phyloP scores from a whole-genome alignment of 2,888 invertebrate species.

The Chaetogeoica ovagalla region DNA sequence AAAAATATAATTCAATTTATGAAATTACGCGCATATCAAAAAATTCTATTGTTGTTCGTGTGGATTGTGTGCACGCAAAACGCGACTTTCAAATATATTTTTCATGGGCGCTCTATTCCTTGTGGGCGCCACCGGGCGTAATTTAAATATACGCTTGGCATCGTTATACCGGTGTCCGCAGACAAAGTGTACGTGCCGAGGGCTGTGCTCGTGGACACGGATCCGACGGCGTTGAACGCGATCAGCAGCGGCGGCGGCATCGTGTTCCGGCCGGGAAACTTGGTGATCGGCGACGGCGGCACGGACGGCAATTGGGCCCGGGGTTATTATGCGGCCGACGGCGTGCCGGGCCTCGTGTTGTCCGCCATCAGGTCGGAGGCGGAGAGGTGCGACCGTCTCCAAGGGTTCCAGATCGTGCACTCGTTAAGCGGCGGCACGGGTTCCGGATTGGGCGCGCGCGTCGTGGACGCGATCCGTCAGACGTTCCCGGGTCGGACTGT shows the following conservation, averaged over 20 bases:
- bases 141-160: too few relatives aligned
- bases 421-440: slow-evolving; percentile 43
- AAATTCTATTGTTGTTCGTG: too few relatives aligned
- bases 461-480: not conserved
- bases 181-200: slow-evolving; percentile 13
- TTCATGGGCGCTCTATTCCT: too few relatives aligned
- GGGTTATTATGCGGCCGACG: not conserved
- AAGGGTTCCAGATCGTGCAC: slow-evolving; percentile 37
- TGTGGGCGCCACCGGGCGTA: too few relatives aligned
- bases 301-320: slow-evolving; percentile 3
- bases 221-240: not conserved
- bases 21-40: too few relatives aligned
- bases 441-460: slow-evolving; percentile 19
- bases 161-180: not conserved
- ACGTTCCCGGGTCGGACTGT: not conserved
- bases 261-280: not conserved
- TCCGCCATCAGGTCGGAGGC: not conserved
- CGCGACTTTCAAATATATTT: too few relatives aligned
- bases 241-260: not conserved
- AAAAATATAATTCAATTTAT: too few relatives aligned
- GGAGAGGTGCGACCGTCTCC: slow-evolving; percentile 29
- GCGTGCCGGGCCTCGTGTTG: not conserved
- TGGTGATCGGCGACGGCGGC: not conserved
- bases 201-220: slow-evolving; percentile 28
- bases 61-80: too few relatives aligned